phyloP scores from a whole-genome alignment of 2,888 invertebrate genomes.

The Heterodera filipjevi region DNA sequence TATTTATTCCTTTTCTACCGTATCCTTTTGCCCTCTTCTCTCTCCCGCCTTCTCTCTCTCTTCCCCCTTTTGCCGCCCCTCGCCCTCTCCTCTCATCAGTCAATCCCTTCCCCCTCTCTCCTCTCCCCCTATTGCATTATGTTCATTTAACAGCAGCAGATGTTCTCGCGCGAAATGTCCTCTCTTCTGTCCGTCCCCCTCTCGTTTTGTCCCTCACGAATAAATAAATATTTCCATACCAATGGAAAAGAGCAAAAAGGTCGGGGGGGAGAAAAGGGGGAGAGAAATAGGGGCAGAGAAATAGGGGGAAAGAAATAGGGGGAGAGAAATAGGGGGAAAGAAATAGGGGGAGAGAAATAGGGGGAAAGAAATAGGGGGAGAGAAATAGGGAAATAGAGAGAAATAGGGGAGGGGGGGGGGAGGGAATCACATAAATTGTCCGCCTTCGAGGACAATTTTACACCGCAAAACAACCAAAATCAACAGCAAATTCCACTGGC shows the following conservation, averaged over 20 bases:
- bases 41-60: too few species aligned
- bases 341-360: neutral
- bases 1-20: neutral
- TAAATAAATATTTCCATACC: slow-evolving; percentile 12
- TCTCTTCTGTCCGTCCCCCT: neutral
- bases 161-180: slow-evolving; percentile 9
- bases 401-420: neutral
- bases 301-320: neutral
- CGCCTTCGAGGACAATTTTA: slow-evolving; percentile 2
- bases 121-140: neutral
- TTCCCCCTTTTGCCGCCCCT: too few species aligned
- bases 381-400: neutral
- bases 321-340: neutral
- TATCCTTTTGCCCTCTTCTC: too few species aligned
- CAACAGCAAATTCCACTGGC: neutral
- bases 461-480: neutral
- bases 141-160: slow-evolving; percentile 5
- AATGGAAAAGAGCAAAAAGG: too few species aligned
- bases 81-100: too few species aligned
- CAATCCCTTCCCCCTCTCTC: neutral
- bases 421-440: neutral
- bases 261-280: neutral
- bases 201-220: neutral
- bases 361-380: neutral
- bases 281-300: neutral